phyloP scores from a whole-genome alignment of 1,140 invertebrate species.

The Trichonephila inaurata region DNA sequence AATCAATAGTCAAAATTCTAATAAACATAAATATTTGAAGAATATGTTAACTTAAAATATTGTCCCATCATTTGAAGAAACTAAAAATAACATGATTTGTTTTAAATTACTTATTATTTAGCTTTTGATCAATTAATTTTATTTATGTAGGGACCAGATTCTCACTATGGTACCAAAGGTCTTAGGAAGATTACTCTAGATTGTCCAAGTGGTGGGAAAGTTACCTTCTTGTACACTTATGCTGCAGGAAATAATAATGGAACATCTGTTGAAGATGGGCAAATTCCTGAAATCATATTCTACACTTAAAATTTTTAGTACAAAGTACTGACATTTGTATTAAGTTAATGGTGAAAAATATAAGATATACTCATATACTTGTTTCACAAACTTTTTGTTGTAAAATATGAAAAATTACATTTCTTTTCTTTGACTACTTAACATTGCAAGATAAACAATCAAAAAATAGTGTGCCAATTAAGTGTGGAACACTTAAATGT shows the following conservation, averaged over 20 bases:
- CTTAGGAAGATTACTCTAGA: slow-evolving; percentile 88
- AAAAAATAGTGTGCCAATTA: slow-evolving; percentile 66
- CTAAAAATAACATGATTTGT: no score
- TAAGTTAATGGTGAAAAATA: background rate
- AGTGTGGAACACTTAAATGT: slow-evolving; percentile 10
- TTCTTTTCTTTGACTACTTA: slow-evolving; percentile 3
- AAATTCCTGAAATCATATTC: slow-evolving; percentile 95
- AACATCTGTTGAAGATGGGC: slow-evolving; percentile 93
- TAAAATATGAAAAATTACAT: background rate
- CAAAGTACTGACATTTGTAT: background rate
- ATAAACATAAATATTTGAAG: no score
- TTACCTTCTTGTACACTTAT: slow-evolving; percentile 92
- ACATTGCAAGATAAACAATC: background rate
- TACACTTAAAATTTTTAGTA: slow-evolving; percentile 81
- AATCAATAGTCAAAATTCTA: no score
- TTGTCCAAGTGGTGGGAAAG: slow-evolving; percentile 86
- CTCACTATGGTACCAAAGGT: slow-evolving; percentile 93
- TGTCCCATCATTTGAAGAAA: no score
- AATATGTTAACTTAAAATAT: no score
- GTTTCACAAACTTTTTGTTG: slow-evolving; percentile 1
- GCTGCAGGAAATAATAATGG: slow-evolving; percentile 94
- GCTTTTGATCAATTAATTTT: background rate
- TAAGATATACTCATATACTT: background rate
- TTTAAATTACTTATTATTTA: no score
- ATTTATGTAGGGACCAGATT: slow-evolving; percentile 88